Evolutionary conservation across 2,113 vertebrate species (phyloP).

Genomic region (Tretioscincus oriximinensis): DNA sequence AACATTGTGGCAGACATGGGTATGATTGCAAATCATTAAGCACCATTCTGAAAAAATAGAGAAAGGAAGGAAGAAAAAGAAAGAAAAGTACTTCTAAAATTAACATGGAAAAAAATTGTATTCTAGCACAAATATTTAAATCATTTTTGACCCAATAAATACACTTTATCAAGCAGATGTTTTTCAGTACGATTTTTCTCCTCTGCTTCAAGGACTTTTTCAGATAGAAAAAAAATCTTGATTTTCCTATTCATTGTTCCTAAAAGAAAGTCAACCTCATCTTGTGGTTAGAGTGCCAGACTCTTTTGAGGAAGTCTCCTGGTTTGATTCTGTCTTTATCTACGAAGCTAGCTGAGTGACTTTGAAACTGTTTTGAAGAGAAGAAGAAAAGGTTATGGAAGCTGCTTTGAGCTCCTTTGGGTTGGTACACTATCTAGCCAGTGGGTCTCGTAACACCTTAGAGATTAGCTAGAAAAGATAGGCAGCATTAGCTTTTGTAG

Average conservation of each 20-base stretch:
- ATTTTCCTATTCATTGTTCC: not conserved
- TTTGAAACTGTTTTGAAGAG: not conserved
- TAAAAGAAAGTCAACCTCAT: not conserved
- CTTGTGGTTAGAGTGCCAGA: not conserved
- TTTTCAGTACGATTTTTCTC: not conserved
- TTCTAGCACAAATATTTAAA: conserved; percentile 22
- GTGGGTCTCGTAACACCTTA: too few species aligned
- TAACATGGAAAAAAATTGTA: not conserved
- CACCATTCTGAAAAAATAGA: conserved; percentile 31
- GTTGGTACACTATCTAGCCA: too few species aligned
- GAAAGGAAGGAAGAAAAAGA: conserved; percentile 13
- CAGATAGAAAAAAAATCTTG: not conserved
- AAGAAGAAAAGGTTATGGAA: too few species aligned
- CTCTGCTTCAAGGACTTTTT: not conserved
- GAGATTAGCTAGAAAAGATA: too few species aligned
- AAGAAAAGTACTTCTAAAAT: conserved; percentile 9
- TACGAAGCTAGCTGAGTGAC: not conserved
- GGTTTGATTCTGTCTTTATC: too few species aligned
- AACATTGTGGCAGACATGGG: conserved; percentile 33
- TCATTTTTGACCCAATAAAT: conserved; percentile 12
- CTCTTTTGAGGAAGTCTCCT: too few species aligned
- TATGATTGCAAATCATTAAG: conserved; percentile 45
- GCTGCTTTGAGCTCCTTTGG: too few species aligned
- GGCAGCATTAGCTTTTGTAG: too few species aligned
- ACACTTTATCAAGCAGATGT: conserved; percentile 3